These are phyloP conservation scores for Euura saliciscinereae DNA, from an alignment of 1,140 invertebrate species.

Conservation along the genomic window DNA sequence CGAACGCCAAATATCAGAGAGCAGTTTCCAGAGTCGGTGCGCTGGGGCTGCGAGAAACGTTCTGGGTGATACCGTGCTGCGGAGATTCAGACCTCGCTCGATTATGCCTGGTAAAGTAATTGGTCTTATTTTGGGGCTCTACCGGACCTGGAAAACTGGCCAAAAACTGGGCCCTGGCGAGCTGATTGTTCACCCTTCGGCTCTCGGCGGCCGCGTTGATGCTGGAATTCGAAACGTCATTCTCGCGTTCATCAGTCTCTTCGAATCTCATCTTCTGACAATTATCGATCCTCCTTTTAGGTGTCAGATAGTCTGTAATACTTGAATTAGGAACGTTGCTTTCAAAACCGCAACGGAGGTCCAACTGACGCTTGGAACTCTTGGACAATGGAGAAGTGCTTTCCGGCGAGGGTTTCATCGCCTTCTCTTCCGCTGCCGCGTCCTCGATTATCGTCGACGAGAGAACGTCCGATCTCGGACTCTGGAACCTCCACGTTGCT, in stretches of 20 bases:
- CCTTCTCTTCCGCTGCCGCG: constrained; percentile 54
- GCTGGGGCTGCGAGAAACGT: constrained; percentile 53
- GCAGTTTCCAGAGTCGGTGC: constrained; percentile 55
- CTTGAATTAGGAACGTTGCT: not conserved
- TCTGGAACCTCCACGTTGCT: constrained; percentile 73
- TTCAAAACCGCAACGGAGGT: constrained; percentile 28
- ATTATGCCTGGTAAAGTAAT: constrained; percentile 42
- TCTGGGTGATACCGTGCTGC: constrained; percentile 37
- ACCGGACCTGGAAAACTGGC: constrained; percentile 31
- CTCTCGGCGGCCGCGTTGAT: constrained; percentile 33
- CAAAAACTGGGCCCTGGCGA: constrained; percentile 54
- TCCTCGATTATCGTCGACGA: constrained; percentile 86
- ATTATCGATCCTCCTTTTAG: constrained; percentile 13
- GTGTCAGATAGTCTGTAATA: constrained; percentile 5
- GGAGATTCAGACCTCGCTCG: constrained; percentile 54
- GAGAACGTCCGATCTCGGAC: constrained; percentile 78
- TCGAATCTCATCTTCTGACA: not conserved
- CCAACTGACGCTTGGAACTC: constrained; percentile 35
- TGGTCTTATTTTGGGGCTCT: constrained; percentile 27
- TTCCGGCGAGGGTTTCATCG: constrained; percentile 54
- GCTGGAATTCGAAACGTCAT: not conserved
- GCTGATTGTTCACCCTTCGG: constrained; percentile 49
- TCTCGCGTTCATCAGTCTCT: not conserved
- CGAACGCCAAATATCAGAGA: constrained; percentile 37
- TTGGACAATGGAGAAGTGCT: constrained; percentile 35